These are phyloP conservation scores for Spizaetus ornatus DNA, from an alignment of 2,113 vertebrate species.

Conservation along the genomic window DNA sequence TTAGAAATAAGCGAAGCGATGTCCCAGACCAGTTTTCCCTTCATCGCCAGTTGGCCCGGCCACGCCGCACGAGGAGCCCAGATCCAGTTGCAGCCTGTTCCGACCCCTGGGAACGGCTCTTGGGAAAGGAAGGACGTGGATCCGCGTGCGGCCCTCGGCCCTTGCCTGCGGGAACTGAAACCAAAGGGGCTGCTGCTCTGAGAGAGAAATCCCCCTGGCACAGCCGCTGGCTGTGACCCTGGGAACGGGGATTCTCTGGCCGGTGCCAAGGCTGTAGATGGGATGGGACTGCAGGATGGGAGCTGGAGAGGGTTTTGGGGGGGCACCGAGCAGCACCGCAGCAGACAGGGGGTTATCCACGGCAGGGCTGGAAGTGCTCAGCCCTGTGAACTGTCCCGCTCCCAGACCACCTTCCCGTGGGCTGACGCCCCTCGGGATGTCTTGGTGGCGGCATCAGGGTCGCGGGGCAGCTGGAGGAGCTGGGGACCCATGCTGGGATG, in stretches of 20 bases:
- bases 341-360: not conserved
- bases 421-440: not conserved
- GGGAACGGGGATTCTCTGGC: not conserved
- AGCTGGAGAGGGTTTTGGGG: not conserved
- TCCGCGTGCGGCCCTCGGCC: rapidly evolving
- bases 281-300: not conserved
- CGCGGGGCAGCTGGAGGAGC: too few species aligned
- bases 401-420: not conserved
- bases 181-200: rapidly evolving
- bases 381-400: rapidly evolving
- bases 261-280: rapidly evolving
- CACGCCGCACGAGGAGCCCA: not conserved
- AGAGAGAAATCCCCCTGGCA: not conserved
- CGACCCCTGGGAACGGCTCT: not conserved
- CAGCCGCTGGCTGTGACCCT: not conserved
- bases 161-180: not conserved
- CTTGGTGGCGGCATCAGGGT: not conserved
- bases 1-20: not conserved
- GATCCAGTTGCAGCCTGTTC: constrained; percentile 9
- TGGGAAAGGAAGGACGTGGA: not conserved
- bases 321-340: not conserved
- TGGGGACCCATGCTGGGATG: not conserved
- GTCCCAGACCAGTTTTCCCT: not conserved
- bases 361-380: not conserved
- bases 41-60: not conserved